phyloP scores from a whole-genome alignment of 2,888 invertebrate species.

The Achlya flavicornis region DNA sequence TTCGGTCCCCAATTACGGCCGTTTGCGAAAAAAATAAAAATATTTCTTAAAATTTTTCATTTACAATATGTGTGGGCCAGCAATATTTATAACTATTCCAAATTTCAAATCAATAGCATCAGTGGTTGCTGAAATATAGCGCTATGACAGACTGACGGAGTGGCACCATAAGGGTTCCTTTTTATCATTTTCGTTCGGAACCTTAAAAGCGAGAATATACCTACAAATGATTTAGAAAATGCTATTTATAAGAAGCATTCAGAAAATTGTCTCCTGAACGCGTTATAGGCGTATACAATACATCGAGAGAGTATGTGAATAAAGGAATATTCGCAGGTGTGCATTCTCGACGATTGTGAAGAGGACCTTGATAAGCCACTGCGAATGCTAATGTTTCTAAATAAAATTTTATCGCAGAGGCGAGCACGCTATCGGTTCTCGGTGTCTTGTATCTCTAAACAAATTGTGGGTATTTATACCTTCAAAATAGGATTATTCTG shows the following conservation, averaged over 20 bases:
- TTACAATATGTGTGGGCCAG: too few relatives aligned
- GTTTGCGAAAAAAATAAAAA: too few relatives aligned
- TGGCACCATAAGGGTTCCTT: too few relatives aligned
- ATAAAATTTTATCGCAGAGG: slow-evolving; percentile 69
- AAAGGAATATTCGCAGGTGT: slow-evolving; percentile 50
- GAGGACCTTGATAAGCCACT: slow-evolving; percentile 60
- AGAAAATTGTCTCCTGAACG: background rate
- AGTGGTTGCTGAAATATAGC: too few relatives aligned
- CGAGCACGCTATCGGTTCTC: slow-evolving; percentile 52
- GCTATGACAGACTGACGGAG: too few relatives aligned
- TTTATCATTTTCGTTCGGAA: too few relatives aligned
- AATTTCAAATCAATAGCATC: too few relatives aligned
- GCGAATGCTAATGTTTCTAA: slow-evolving; percentile 68
- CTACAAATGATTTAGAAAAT: background rate
- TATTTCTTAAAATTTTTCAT: too few relatives aligned
- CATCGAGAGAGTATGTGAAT: slow-evolving; percentile 20
- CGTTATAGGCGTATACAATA: background rate
- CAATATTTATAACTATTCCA: too few relatives aligned
- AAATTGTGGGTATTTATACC: background rate
- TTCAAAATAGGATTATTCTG: background rate
- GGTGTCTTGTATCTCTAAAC: slow-evolving; percentile 44
- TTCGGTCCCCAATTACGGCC: too few relatives aligned
- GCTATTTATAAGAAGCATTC: background rate
- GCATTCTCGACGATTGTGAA: slow-evolving; percentile 47
- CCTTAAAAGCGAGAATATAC: background rate